Evolutionary conservation across 2,888 invertebrate genomes (phyloP), one percentile per base, ranked within the genome.

Genomic region (Yponomeuta plumbellus): DNA sequence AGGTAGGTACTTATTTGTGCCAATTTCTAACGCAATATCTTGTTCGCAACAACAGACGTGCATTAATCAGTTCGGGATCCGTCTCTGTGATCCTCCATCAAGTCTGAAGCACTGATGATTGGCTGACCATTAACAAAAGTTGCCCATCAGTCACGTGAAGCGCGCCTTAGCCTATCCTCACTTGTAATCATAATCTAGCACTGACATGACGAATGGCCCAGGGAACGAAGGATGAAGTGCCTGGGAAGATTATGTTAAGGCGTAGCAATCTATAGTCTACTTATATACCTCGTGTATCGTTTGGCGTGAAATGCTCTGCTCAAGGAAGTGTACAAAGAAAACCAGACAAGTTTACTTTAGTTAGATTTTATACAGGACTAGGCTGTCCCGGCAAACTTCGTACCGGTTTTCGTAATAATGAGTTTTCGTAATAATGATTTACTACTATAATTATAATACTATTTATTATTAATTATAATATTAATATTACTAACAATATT

Each of bases 91-190:
- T 52, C 44, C 44, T 13, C 44, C 44, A 52, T 52, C 44, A 52
- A 52, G 44, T 17, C 44, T 52, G 44, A 52, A 52, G 59, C 21
- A 22, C 59, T 59, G 11, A 69, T 65, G 65, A 67, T 67, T 69
- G 66, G 67, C 66, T 67, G 65, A 67, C n/a, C 62, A 62, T 62
- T 39, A 62, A 62, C 62, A 62, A 62, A 39, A 17, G 34, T 13
- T 10, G 34, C 22, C 17, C 62, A 62, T 62, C 39, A 23, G n/a
- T 62, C 62, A 62, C 13, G 34, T 58, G 17, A 26, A 23, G 21
- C 59, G 4, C 11, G 22, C 13, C 59, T 22, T 21, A 22, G 23
- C 23, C 59, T 59, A 59, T 59, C 59, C 59, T 59, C 59, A 59
- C 59, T 59, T 59, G 59, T 59, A 59, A 59, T 22, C 22, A 22